phyloP scores from a whole-genome alignment of 2,888 invertebrate species.

The Aspidiotus destructor region DNA sequence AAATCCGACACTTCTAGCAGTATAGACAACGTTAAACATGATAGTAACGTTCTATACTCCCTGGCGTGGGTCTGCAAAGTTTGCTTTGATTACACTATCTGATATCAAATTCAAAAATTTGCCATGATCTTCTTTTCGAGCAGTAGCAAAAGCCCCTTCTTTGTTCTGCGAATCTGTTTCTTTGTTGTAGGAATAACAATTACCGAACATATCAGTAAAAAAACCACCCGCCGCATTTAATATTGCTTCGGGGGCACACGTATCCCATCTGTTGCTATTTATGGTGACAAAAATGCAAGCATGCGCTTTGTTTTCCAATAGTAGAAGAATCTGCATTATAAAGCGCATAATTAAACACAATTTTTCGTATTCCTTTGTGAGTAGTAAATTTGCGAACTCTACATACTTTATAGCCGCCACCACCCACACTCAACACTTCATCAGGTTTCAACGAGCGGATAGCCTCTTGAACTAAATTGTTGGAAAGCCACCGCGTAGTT shows the following conservation, averaged over 20 bases:
- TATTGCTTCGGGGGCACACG: slow-evolving; percentile 95
- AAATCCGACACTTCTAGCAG: too few species aligned
- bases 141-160: slow-evolving; percentile 83
- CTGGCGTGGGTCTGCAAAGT: too few species aligned
- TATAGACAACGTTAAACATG: too few species aligned
- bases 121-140: slow-evolving; percentile 60
- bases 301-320: slow-evolving; percentile 90
- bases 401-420: slow-evolving; percentile 87
- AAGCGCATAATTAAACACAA: background rate
- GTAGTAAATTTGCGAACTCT: background rate
- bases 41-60: too few species aligned
- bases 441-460: slow-evolving; percentile 73
- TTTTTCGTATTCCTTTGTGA: too few species aligned
- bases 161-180: slow-evolving; percentile 56
- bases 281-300: slow-evolving; percentile 93
- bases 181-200: slow-evolving; percentile 59
- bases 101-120: slow-evolving; percentile 67
- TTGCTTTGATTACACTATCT: slow-evolving; percentile 7
- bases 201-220: slow-evolving; percentile 78
- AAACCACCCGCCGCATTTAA: slow-evolving; percentile 76
- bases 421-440: slow-evolving; percentile 78
- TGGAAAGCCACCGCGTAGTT: slow-evolving; percentile 89
- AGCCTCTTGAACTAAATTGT: slow-evolving; percentile 68
- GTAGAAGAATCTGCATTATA: slow-evolving; percentile 59
- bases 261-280: slow-evolving; percentile 99